phyloP scores from a whole-genome alignment of 2,113 vertebrate genomes.

The Bucco capensis region DNA sequence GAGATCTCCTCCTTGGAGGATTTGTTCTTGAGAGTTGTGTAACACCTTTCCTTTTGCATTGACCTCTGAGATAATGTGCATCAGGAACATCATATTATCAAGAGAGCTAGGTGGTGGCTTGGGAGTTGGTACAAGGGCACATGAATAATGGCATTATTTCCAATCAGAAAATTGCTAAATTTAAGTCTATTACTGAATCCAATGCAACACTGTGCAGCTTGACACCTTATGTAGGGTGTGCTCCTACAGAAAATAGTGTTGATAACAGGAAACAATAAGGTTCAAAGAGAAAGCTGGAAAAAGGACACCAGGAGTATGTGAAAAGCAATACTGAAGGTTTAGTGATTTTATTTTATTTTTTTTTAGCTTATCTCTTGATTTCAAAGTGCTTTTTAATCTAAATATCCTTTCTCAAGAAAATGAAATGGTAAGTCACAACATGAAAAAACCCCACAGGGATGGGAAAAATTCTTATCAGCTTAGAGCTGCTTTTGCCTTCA shows the following conservation, averaged over 20 bases:
- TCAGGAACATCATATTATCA: constrained; percentile 33
- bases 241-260: background rate
- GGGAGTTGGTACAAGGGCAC: constrained; percentile 62
- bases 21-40: constrained; percentile 41
- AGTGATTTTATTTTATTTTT: background rate
- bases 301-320: background rate
- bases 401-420: background rate
- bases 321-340: background rate
- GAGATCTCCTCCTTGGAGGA: constrained; percentile 21
- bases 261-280: background rate
- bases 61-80: constrained; percentile 59
- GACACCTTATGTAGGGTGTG: background rate
- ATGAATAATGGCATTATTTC: constrained; percentile 60
- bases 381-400: background rate
- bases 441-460: background rate
- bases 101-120: constrained; percentile 24
- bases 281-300: background rate
- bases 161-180: constrained; percentile 61
- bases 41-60: constrained; percentile 45
- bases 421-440: background rate
- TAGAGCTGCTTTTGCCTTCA: background rate
- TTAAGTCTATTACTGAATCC: constrained; percentile 42
- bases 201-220: background rate
- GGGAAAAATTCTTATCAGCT: background rate
- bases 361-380: background rate